Percentiles rank a stretch among this genome's conserved stretches.
phyloP scores from a whole-genome alignment of 1,140 invertebrate genomes.

The Nomia melanderi region DNA sequence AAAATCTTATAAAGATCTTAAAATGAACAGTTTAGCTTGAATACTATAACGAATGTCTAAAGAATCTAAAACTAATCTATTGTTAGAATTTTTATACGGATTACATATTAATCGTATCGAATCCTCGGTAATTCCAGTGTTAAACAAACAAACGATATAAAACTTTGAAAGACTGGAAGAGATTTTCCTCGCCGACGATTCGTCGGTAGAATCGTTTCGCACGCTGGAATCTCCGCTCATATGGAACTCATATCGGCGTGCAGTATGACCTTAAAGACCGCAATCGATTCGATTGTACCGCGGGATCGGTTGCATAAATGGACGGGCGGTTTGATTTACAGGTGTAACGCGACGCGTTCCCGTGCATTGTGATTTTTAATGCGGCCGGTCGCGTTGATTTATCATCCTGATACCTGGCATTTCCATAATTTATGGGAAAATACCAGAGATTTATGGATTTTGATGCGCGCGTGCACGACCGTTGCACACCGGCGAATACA shows the following conservation, averaged over 20 bases:
- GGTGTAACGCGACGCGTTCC: conserved; percentile 36
- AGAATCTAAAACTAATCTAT: too few relatives aligned
- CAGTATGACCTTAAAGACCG: conserved; percentile 40
- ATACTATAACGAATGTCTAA: too few relatives aligned
- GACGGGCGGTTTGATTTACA: conserved; percentile 54
- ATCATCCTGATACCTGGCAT: conserved; percentile 47
- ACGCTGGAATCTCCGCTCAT: conserved; percentile 11
- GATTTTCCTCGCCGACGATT: background rate
- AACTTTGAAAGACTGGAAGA: too few relatives aligned
- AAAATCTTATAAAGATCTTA: too few relatives aligned
- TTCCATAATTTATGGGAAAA: conserved; percentile 67
- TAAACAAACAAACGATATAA: too few relatives aligned
- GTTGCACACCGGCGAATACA: conserved; percentile 26
- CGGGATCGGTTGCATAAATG: conserved; percentile 54
- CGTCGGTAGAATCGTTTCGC: background rate
- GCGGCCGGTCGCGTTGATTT: conserved; percentile 53
- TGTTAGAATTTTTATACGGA: too few relatives aligned
- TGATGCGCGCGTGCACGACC: conserved; percentile 36
- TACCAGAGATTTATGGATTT: conserved; percentile 59
- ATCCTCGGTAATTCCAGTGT: too few relatives aligned
- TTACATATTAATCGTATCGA: too few relatives aligned
- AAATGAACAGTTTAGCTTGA: too few relatives aligned
- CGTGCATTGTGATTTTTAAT: conserved; percentile 61
- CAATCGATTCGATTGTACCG: conserved; percentile 44
- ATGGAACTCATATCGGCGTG: conserved; percentile 45